phyloP scores from a whole-genome alignment of 2,797 vertebrate genomes.

The Sciaenops ocellatus region DNA sequence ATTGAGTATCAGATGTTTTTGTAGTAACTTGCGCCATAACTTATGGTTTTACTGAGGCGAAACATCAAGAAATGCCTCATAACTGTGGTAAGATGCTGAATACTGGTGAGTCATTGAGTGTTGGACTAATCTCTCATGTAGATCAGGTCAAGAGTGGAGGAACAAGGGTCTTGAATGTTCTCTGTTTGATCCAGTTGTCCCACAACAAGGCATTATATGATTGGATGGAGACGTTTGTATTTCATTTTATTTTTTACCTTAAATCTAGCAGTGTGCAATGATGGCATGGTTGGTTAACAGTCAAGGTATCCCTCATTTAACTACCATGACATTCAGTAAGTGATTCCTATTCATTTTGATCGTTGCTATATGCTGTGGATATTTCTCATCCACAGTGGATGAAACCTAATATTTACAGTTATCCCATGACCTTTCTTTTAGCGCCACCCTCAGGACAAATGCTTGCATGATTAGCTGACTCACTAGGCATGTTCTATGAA shows the following conservation, averaged over 20 bases:
- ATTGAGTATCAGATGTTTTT: constrained; percentile 43
- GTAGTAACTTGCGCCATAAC: constrained; percentile 23
- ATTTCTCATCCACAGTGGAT: background rate
- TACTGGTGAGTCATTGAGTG: constrained; percentile 30
- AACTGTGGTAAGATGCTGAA: constrained; percentile 4
- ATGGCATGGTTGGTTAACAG: constrained; percentile 4
- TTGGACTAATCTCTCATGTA: background rate
- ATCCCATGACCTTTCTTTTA: constrained; percentile 30
- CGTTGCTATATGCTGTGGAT: no score
- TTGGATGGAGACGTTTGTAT: background rate
- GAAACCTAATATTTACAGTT: constrained; percentile 6
- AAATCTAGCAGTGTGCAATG: background rate
- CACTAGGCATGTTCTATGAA: background rate
- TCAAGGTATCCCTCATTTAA: background rate
- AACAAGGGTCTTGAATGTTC: background rate
- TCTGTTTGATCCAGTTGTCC: background rate
- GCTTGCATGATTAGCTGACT: background rate
- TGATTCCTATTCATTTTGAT: background rate
- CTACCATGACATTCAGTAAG: background rate
- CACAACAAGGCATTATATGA: background rate
- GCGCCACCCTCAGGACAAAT: constrained; percentile 38
- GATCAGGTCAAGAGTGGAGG: constrained; percentile 14
- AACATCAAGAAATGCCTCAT: constrained; percentile 18
- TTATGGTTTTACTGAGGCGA: constrained; percentile 7
- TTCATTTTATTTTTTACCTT: background rate